Evolutionary conservation across 2,888 invertebrate genomes (phyloP), one percentile per base, ranked within the genome.

Genomic region (Meghimatium bilineatum): DNA sequence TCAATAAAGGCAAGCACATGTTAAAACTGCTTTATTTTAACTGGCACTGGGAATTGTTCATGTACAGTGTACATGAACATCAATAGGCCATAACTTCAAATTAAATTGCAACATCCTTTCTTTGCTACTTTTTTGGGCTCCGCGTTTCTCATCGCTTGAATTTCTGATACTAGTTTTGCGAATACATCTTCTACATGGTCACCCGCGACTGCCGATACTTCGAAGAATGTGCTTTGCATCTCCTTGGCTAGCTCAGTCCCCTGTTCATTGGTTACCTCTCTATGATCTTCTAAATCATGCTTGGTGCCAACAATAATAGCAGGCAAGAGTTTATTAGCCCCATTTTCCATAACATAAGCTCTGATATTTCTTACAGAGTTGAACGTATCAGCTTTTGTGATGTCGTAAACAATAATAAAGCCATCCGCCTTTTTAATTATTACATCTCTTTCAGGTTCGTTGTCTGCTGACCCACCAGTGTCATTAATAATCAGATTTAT

Each of bases 331-430:
- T 44, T 44, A 12, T 44, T 44, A 8, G 44, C 5, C 5, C 44
- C 44, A 44, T 8, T 44, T 12, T 44, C 6, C 44, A 44, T 5
- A 44, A 44, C 6, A 44, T 44, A 44, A 12, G 5, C 44, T 44
- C 12, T 44, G 5, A 12, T 44, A 44, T 12, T 44, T 44, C 12
- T 44, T 8, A 44, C 12, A 12, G 12, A 5, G 1, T 71, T 26
- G n/a, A 71, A 71, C 36, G 71, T 71, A 26, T 71, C 71, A 23
- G 20, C 26, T 71, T 38, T 38, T 8, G 71, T 71, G 38, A 71
- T 71, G 38, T 71, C 71, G 38, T 71, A 71, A 3, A 38, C 38
- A 23, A 71, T 8, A 38, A 71, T 71, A 71, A 71, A 38, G 0
- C 71, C 71, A 26, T 71, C 26, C 26, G 71, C 36, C 0, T 20